Evolutionary conservation across 2,113 vertebrate species (phyloP).

Genomic region (Motacilla alba): DNA sequence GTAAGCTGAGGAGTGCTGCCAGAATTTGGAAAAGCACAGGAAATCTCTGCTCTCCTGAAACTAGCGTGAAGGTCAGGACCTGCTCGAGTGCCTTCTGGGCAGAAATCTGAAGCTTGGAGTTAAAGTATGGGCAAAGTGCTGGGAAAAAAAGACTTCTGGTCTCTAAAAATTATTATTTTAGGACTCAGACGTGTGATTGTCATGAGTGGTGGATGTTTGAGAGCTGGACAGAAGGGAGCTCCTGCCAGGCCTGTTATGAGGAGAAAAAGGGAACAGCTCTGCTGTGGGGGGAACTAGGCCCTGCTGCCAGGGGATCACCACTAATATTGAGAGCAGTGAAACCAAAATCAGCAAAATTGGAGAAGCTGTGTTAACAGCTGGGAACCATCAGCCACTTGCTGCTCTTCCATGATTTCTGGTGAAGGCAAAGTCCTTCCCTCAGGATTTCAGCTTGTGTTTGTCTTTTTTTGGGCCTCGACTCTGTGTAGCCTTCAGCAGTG

Average conservation of each 20-base stretch:
- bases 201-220: background rate
- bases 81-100: background rate
- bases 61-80: background rate
- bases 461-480: background rate
- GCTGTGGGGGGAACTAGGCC: too few relatives aligned
- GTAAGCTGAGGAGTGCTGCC: background rate
- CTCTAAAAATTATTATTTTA: background rate
- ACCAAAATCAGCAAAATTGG: background rate
- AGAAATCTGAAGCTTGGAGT: background rate
- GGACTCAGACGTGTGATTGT: background rate
- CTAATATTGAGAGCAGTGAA: background rate
- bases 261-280: background rate
- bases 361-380: background rate
- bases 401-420: background rate
- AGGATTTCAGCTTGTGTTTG: background rate
- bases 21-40: background rate
- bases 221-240: background rate
- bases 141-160: background rate
- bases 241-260: background rate
- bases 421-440: background rate
- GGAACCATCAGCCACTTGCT: background rate
- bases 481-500: background rate
- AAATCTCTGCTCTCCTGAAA: background rate
- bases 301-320: background rate
- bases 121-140: background rate